Conservation (phyloP, 2,797 vertebrate genomes). For the Rousettus madagascariensis region DNA sequence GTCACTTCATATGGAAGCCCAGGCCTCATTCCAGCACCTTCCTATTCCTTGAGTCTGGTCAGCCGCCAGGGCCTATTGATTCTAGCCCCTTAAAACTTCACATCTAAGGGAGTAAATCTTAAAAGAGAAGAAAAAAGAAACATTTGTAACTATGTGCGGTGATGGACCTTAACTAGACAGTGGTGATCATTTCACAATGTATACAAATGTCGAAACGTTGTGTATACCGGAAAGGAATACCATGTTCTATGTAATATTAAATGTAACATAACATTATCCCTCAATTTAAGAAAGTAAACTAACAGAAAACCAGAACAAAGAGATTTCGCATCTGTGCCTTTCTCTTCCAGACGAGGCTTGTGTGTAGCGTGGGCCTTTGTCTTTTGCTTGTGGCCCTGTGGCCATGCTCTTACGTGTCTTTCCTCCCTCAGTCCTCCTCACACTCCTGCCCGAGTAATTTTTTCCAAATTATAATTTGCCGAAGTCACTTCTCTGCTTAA, state of each 20-base stretch:
- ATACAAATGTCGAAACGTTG: too few species aligned
- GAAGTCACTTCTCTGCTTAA: background rate
- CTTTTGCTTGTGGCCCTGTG: too few species aligned
- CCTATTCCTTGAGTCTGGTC: background rate
- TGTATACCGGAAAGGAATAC: background rate
- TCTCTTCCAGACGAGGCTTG: too few species aligned
- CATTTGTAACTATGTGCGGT: background rate
- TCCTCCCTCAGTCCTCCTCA: background rate
- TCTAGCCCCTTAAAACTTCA: background rate
- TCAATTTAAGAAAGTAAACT: background rate
- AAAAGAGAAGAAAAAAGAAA: background rate
- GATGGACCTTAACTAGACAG: background rate
- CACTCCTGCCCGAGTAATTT: background rate
- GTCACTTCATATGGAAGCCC: rapidly evolving
- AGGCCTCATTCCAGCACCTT: background rate
- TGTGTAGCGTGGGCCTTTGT: too few species aligned
- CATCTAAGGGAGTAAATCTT: background rate
- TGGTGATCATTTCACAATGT: background rate
- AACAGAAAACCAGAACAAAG: background rate
- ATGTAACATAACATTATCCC: too few species aligned
- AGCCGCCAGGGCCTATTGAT: background rate
- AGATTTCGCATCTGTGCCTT: background rate
- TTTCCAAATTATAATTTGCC: background rate
- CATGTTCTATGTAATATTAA: background rate
- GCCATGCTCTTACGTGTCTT: too few species aligned